phyloP scores from a whole-genome alignment of 2,113 vertebrate genomes.

The Leptosomus discolor region DNA sequence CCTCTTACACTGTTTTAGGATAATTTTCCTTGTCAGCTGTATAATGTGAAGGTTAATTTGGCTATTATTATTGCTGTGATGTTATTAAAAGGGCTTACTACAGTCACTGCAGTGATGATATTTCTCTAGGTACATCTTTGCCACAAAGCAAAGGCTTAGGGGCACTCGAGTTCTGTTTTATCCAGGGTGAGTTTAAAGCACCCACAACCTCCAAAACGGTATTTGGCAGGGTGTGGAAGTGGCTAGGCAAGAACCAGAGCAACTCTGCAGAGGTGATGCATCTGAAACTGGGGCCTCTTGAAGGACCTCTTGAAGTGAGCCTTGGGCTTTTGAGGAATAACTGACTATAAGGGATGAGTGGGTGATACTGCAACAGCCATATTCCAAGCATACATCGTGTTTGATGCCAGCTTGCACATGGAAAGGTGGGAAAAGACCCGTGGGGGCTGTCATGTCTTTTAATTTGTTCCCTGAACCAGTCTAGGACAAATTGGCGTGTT shows the following conservation, averaged over 20 bases:
- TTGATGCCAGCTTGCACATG: neutral
- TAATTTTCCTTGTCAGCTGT: neutral
- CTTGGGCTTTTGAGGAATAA: neutral
- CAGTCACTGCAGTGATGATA: neutral
- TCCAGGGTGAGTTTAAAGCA: neutral
- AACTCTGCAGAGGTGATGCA: neutral
- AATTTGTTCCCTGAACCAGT: neutral
- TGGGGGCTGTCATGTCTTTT: neutral
- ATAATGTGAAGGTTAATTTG: neutral
- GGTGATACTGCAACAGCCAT: neutral
- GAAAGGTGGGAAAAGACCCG: neutral
- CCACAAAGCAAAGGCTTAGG: neutral
- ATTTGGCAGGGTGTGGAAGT: neutral
- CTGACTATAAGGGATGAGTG: neutral
- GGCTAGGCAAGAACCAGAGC: neutral
- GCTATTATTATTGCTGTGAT: neutral
- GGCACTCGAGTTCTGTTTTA: neutral
- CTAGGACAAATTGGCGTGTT: neutral
- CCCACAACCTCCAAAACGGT: neutral
- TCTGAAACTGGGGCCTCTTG: neutral
- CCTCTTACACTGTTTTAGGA: neutral
- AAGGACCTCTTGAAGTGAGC: neutral
- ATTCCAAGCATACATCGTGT: fast-evolving
- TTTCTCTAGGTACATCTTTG: neutral
- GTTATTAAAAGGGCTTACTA: neutral